Base-by-base conservation (phyloP, 2,888 invertebrate species). In the Diploptera punctata region DNA sequence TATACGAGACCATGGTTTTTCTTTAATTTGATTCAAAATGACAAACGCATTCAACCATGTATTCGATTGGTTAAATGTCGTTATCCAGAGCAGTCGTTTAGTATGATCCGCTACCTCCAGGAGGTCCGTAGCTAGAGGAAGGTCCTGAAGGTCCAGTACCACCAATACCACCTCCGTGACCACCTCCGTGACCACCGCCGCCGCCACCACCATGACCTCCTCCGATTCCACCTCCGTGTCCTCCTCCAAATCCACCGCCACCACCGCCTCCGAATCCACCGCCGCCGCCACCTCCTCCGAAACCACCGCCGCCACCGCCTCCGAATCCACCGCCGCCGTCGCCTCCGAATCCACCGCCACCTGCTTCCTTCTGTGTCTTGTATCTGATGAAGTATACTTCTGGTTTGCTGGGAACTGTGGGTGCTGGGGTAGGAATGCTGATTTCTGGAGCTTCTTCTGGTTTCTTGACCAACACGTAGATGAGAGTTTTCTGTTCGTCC, bases 361-460 rank as follows among this genome's bases (percentile, higher is more conserved):
- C 65, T 47, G 76, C 77, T 71, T 80, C 80, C 77, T 80, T 80
- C 84, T 91, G 91, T 74, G 91, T 90, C 86, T 91, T 91, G 87
- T 93, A 92, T 78, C 91, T 89, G 88, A 92, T 94, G 88, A 94
- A 94, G 89, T 94, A 94, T 72, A 94, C 94, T 85, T 94, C 94
- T 72, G 94, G 94, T 86, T 95, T 94, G 82, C 92, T 90, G 76
- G 94, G 94, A 80, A 92, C 92, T 68, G 94, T 94, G 67, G 94
- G 93, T 1, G 90, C 89, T 16, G n/a, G 91, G 86, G 16, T 61
- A 93, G 94, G 78, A 94, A 89, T 78, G n/a, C 87, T 85, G 83
- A 94, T 91, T 79, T 94, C 93, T 77, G 91, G 93, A 76, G 91
- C 91, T 75, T 93, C 93, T 80, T 94, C 94, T 79, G 94, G 94